Conservation (phyloP, 2,797 vertebrate genomes). For the Sylvilagus floridanus region DNA sequence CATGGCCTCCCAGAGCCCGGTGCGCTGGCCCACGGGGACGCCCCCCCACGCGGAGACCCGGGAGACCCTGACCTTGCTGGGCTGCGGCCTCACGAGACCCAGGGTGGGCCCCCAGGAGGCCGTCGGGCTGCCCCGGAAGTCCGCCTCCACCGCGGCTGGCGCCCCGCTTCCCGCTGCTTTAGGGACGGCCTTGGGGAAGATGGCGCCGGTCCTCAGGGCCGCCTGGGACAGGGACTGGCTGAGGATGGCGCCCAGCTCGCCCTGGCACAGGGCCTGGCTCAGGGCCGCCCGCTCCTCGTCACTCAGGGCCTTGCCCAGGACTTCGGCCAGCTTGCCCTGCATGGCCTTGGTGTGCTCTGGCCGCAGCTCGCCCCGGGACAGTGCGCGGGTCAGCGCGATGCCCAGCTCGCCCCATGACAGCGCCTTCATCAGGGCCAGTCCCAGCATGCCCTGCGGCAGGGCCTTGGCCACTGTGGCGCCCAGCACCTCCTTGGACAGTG, state of each 20-base stretch:
- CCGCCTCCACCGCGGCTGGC: not conserved
- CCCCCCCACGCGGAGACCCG: not conserved
- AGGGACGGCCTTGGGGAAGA: constrained; percentile 17
- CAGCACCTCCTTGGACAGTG: constrained; percentile 68
- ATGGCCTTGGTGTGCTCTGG: constrained; percentile 54
- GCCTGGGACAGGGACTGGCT: constrained; percentile 59
- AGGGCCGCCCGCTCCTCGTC: constrained; percentile 45
- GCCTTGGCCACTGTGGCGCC: constrained; percentile 31
- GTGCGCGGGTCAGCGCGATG: not conserved
- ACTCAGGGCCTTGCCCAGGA: constrained; percentile 23
- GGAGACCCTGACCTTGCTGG: constrained; percentile 72
- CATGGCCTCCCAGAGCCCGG: not conserved
- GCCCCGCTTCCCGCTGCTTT: not conserved
- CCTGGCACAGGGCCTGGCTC: constrained; percentile 75
- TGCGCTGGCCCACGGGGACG: not conserved
- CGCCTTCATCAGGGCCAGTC: constrained; percentile 36
- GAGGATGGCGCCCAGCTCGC: constrained; percentile 65
- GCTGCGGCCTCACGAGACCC: not conserved
- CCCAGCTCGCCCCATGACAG: constrained; percentile 67
- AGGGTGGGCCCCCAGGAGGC: not conserved
- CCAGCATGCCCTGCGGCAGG: constrained; percentile 70
- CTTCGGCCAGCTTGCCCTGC: constrained; percentile 47
- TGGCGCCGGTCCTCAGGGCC: not conserved
- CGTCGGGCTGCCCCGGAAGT: not conserved
- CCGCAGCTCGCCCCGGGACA: constrained; percentile 39